phyloP scores from a whole-genome alignment of 2,113 vertebrate genomes.

The Hippotragus niger region DNA sequence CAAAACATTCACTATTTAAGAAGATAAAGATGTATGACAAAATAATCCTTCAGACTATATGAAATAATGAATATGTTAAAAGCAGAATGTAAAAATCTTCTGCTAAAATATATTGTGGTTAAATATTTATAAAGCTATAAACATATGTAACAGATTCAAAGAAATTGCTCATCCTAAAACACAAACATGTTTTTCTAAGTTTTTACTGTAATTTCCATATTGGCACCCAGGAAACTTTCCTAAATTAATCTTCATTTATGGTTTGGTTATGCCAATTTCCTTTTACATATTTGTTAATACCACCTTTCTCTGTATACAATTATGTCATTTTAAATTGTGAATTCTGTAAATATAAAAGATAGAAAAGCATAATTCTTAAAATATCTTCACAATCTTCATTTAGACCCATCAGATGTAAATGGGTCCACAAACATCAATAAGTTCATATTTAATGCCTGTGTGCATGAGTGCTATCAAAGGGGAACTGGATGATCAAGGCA shows the following conservation, averaged over 20 bases:
- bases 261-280: not conserved
- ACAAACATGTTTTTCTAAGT: not conserved
- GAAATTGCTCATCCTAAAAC: not conserved
- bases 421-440: not conserved
- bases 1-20: not conserved
- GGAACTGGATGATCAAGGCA: not conserved
- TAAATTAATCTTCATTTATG: not conserved
- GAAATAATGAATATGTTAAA: not conserved
- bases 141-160: not conserved
- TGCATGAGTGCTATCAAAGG: not conserved
- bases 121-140: not conserved
- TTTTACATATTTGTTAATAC: not conserved
- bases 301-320: not conserved
- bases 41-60: not conserved
- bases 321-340: not conserved
- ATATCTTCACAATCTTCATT: not conserved
- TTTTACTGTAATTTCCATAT: not conserved
- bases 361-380: not conserved
- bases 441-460: not conserved
- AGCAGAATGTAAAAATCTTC: not conserved
- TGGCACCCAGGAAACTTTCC: not conserved
- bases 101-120: not conserved
- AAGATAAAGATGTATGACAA: not conserved
- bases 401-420: not conserved
- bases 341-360: not conserved